These are phyloP conservation scores for Caenorhabditis panamensis DNA, from an alignment of 2,888 invertebrate species.

Conservation along the genomic window DNA sequence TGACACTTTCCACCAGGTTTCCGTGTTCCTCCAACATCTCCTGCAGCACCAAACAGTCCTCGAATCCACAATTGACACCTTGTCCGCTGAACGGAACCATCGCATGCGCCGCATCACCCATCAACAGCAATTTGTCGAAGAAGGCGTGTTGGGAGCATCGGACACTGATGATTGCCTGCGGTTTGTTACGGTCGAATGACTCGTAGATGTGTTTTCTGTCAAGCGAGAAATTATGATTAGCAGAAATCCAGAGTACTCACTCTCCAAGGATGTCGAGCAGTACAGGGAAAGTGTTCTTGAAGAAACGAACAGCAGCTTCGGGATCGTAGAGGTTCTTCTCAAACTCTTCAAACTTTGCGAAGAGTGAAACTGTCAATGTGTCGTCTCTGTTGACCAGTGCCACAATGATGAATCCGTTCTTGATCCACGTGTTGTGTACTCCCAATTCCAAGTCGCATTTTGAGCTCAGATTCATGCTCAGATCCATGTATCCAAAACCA, in stretches of 20 bases:
- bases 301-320: constrained; percentile 87
- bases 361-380: constrained; percentile 92
- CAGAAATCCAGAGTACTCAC: constrained; percentile 80
- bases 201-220: constrained; percentile 11
- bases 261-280: constrained; percentile 89
- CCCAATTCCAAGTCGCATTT: constrained; percentile 89
- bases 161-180: constrained; percentile 90
- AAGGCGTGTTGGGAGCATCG: constrained; percentile 93
- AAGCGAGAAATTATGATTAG: not conserved
- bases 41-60: constrained; percentile 91
- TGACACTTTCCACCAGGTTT: constrained; percentile 54
- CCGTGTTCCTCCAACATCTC: constrained; percentile 85
- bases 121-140: constrained; percentile 87
- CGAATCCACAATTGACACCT: constrained; percentile 98
- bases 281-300: constrained; percentile 89
- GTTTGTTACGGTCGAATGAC: constrained; percentile 79
- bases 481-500: constrained; percentile 94
- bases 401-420: constrained; percentile 96
- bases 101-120: constrained; percentile 98
- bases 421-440: constrained; percentile 96
- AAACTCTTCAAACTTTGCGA: constrained; percentile 92
- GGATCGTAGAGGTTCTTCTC: constrained; percentile 84
- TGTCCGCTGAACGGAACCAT: constrained; percentile 99
- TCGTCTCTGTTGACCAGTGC: constrained; percentile 94
- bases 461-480: constrained; percentile 88